A percentile compares a stretch with the other conserved stretches of the same genome.
These are phyloP conservation scores for Opisthocomus hoazin DNA, from an alignment of 2,113 vertebrate species.

Conservation along the genomic window DNA sequence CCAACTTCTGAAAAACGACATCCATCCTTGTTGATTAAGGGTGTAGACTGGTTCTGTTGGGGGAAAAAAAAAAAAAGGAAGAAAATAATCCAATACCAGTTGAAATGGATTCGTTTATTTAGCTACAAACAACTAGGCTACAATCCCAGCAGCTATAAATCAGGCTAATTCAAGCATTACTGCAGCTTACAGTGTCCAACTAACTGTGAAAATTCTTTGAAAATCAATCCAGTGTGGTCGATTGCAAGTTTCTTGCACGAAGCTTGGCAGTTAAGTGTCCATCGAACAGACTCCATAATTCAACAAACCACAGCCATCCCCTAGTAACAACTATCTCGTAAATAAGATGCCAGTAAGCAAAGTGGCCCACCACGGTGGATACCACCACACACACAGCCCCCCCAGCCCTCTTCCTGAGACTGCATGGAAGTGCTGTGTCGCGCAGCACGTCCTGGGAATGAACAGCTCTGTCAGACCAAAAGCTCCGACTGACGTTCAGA, in stretches of 20 bases:
- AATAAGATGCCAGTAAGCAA: not conserved
- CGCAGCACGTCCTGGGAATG: not conserved
- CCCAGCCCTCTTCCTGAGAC: not conserved
- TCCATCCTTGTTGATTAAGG: conserved; percentile 18
- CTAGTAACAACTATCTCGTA: not conserved
- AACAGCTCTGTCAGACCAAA: not conserved
- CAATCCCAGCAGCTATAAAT: not conserved
- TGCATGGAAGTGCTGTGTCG: not conserved
- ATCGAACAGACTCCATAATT: not conserved
- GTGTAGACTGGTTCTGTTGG: conserved; percentile 46
- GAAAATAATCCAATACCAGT: not conserved
- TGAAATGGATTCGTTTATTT: not conserved
- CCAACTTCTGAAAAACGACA: conserved; percentile 76
- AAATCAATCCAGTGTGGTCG: not conserved
- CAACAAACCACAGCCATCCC: not conserved
- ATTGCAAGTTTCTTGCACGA: not conserved
- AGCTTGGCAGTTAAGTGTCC: not conserved
- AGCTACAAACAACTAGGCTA: not conserved
- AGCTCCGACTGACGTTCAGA: not conserved
- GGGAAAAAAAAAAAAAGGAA: not conserved
- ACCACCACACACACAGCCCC: not conserved
- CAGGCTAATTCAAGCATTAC: not conserved
- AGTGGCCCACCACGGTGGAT: not conserved
- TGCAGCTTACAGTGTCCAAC: not conserved
- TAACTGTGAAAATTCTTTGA: not conserved